Evolutionary conservation across 2,888 invertebrate species (phyloP).

Genomic region (Steinernema scapterisci): DNA sequence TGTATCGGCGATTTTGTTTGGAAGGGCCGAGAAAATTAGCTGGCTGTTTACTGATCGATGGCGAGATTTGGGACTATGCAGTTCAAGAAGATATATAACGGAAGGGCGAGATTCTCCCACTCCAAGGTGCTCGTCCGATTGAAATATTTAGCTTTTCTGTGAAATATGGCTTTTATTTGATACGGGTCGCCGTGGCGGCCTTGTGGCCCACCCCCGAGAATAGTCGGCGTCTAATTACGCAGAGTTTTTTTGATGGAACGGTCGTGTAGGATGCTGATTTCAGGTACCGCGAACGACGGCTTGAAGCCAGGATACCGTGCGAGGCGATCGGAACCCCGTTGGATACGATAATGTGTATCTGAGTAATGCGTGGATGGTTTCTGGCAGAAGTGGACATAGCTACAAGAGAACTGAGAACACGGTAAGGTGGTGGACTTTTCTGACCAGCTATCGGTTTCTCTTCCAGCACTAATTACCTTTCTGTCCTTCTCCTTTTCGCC

Average conservation of each 20-base stretch:
- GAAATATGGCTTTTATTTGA: slow-evolving; percentile 28
- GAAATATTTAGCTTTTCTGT: slow-evolving; percentile 28
- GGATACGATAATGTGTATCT: background rate
- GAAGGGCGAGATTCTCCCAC: slow-evolving; percentile 21
- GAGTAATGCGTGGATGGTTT: slow-evolving; percentile 21
- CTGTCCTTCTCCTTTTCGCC: background rate
- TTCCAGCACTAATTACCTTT: background rate
- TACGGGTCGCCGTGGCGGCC: background rate
- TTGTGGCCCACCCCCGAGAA: slow-evolving; percentile 10
- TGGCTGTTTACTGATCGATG: background rate
- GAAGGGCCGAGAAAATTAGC: background rate
- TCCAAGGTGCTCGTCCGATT: slow-evolving; percentile 27
- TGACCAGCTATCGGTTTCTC: no score
- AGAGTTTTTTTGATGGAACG: no score
- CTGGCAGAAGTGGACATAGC: no score
- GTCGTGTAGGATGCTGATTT: no score
- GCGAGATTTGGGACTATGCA: slow-evolving; percentile 17
- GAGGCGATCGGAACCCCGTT: background rate
- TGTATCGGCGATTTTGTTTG: no score
- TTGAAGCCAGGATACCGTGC: no score
- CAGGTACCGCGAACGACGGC: no score
- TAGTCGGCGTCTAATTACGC: no score
- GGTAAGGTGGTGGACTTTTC: no score
- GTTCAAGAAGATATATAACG: slow-evolving; percentile 26
- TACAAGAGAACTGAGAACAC: no score